Evolutionary conservation across 2,113 vertebrate genomes (phyloP), one percentile per base, ranked within the genome.

Genomic region (Falcunculus frontatus): DNA sequence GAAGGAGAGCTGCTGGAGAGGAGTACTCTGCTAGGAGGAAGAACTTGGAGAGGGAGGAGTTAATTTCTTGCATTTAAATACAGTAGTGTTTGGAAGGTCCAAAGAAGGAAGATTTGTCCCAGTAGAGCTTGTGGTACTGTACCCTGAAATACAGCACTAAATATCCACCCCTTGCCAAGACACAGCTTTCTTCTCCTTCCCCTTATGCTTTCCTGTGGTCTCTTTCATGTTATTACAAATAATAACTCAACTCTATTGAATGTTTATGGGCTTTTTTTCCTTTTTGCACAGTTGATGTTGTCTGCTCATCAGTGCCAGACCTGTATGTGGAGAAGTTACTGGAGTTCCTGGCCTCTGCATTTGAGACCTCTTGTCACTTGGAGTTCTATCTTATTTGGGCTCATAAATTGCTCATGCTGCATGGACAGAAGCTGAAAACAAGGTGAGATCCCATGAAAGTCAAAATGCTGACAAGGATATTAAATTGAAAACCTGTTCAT

Each of bases 301-400:
- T 99, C 60, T 98, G 98, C 32, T 96, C 98, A 10, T 98, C 98
- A 3, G 98, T 99, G 8, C 99, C 99, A 16, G 99, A 99, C 69
- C 72, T 99, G 19, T 99, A 99, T 0, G 98, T 99, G 15, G 99
- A 99, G 93, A 99, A 99, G 69, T 87, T 99, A 27, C 96, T 99
- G 57, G 98, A 98, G 62, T 99, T 99, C 57, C 64, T 99, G 91
- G 99, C 99, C 3, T 74, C 98, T 1, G 98, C 98, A 32, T 97
- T 99, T 89, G 99, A 99, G 85, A 98, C 65, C 27, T 98, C 99
- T 3, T 97, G 97, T 55, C 99, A 99, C 87, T 97, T 99, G 72
- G 98, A 99, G 86, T 99, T 99, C 97, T 99, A 99, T 96, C 98
- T 99, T 47, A 96, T 89, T 4, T 99, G 99, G 99, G 97, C 98